Conservation (phyloP, 2,113 vertebrate species). For the Egretta garzetta region DNA sequence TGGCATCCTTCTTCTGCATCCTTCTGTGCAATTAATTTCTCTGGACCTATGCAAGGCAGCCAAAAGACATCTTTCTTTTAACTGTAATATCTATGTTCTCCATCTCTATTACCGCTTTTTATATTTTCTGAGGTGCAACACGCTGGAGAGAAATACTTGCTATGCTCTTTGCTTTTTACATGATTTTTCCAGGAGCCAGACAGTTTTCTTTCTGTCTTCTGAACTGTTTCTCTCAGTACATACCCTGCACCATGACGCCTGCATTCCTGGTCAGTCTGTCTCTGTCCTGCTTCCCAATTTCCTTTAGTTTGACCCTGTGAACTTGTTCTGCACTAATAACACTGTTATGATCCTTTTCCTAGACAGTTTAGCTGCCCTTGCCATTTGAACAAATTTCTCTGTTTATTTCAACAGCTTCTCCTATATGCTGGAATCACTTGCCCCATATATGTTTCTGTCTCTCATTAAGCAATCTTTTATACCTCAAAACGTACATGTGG, state of each 20-base stretch:
- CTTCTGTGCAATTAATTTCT: neutral
- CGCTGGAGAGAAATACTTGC: neutral
- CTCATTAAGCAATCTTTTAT: neutral
- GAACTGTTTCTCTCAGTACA: neutral
- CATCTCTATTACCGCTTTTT: neutral
- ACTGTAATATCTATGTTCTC: neutral
- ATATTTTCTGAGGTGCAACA: neutral
- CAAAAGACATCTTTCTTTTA: neutral
- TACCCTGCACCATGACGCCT: neutral
- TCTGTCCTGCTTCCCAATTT: neutral
- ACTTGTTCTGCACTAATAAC: neutral
- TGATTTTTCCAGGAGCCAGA: neutral
- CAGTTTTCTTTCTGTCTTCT: neutral
- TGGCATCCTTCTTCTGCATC: neutral
- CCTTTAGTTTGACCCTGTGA: neutral
- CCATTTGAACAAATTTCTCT: neutral
- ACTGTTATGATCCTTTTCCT: neutral
- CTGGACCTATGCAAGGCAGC: neutral
- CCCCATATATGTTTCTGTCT: slow-evolving; percentile 1
- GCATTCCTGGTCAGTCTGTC: neutral
- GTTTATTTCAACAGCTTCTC: neutral
- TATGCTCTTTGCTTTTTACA: neutral
- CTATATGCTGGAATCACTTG: neutral
- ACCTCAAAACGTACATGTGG: neutral
- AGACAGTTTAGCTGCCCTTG: neutral